Conservation (phyloP, 2,113 vertebrate species). For the Dicaeum eximium region DNA sequence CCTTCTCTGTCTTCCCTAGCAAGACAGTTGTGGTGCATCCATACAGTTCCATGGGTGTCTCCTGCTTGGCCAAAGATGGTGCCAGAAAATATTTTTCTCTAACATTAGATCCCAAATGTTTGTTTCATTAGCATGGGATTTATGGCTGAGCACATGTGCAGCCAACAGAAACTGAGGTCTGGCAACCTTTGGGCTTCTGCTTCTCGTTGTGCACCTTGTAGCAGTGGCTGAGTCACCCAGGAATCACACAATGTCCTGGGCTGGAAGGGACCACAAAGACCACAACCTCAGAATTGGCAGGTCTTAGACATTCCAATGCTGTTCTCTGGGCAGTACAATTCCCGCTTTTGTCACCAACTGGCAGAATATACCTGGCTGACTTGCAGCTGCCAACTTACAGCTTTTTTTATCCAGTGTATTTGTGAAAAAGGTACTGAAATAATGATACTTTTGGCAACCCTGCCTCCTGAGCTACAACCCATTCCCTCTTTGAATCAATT, state of each 20-base stretch:
- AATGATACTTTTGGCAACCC: not conserved
- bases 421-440: not conserved
- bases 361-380: not conserved
- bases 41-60: not conserved
- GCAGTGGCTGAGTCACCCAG: not conserved
- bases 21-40: accelerated
- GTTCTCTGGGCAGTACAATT: not conserved
- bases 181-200: not conserved
- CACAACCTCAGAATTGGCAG: not conserved
- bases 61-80: not conserved
- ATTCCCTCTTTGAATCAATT: not conserved
- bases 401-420: not conserved
- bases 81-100: not conserved
- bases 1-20: not conserved
- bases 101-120: not conserved
- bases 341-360: not conserved
- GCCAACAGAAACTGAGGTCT: not conserved
- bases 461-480: not conserved
- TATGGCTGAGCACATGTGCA: not conserved
- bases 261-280: not conserved
- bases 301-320: not conserved
- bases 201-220: not conserved
- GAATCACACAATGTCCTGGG: not conserved
- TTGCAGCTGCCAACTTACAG: not conserved
- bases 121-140: not conserved